These are phyloP conservation scores for Microlaimidae sp. DNA, from an alignment of 2,888 invertebrate genomes.

Conservation along the genomic window DNA sequence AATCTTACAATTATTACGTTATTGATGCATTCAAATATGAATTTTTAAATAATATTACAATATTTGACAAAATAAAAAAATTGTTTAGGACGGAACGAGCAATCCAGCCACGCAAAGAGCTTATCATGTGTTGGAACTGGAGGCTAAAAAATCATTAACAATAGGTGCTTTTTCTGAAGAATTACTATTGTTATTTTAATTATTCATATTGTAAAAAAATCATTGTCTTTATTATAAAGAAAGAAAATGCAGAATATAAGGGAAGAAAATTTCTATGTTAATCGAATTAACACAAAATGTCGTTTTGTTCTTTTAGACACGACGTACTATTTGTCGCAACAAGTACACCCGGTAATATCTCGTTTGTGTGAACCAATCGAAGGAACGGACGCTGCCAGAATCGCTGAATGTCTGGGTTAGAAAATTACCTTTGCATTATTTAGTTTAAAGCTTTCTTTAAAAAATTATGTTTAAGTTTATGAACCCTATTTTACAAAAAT, in stretches of 20 bases:
- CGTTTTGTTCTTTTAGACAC: slow-evolving; percentile 46
- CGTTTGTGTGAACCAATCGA: slow-evolving; percentile 88
- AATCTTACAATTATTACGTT: too few relatives aligned
- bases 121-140: slow-evolving; percentile 78
- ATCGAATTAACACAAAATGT: too few relatives aligned
- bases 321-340: slow-evolving; percentile 78
- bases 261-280: too few relatives aligned
- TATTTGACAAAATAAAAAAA: too few relatives aligned
- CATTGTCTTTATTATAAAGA: too few relatives aligned
- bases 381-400: slow-evolving; percentile 68
- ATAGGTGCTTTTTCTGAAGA: slow-evolving; percentile 41
- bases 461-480: too few relatives aligned
- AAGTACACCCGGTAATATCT: slow-evolving; percentile 86
- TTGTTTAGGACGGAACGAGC: slow-evolving; percentile 58
- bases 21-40: too few relatives aligned
- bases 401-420: slow-evolving; percentile 71
- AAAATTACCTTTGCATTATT: slow-evolving; percentile 32
- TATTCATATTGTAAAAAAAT: too few relatives aligned
- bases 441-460: neutral
- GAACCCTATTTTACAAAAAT: neutral
- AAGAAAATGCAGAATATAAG: too few relatives aligned
- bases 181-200: too few relatives aligned
- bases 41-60: too few relatives aligned
- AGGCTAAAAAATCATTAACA: slow-evolving; percentile 42
- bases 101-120: slow-evolving; percentile 68